Evolutionary conservation across 2,888 invertebrate genomes (phyloP).

Genomic region (Lasioglossum zephyrum): DNA sequence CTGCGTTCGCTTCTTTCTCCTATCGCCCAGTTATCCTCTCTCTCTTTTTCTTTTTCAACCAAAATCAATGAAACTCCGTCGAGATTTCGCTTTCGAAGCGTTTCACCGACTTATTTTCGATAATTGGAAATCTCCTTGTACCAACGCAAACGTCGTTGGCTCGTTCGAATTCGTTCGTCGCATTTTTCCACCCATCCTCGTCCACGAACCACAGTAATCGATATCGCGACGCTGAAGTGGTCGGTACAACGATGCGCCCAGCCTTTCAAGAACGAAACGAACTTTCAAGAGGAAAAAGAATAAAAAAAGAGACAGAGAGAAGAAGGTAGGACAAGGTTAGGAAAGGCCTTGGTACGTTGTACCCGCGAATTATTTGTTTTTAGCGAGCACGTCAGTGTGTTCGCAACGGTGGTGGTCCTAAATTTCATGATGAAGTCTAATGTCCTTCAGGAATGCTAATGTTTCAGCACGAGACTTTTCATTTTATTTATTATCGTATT

Average conservation of each 20-base stretch:
- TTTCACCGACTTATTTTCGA: conserved; percentile 55
- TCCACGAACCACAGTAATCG: conserved; percentile 30
- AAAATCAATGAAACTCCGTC: conserved; percentile 47
- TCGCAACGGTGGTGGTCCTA: no score
- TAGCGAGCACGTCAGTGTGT: no score
- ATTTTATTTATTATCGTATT: no score
- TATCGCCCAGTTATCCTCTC: background rate
- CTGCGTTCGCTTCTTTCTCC: background rate
- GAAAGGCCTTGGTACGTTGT: conserved; percentile 10
- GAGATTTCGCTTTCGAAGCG: conserved; percentile 56
- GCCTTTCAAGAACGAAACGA: conserved; percentile 28
- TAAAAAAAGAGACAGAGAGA: background rate
- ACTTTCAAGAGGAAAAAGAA: conserved; percentile 3
- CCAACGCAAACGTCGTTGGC: conserved; percentile 49
- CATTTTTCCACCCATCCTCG: conserved; percentile 24
- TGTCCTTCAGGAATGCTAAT: background rate
- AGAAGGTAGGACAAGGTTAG: background rate
- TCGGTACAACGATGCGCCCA: conserved; percentile 31
- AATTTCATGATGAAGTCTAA: no score
- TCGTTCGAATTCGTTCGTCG: conserved; percentile 48
- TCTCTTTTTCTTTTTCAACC: background rate
- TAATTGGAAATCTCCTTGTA: conserved; percentile 62
- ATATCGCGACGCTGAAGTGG: conserved; percentile 45
- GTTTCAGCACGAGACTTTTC: no score
- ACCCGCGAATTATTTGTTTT: conserved; percentile 8